Evolutionary conservation across 2,113 vertebrate genomes (phyloP).

Genomic region (Carassius gibelio): DNA sequence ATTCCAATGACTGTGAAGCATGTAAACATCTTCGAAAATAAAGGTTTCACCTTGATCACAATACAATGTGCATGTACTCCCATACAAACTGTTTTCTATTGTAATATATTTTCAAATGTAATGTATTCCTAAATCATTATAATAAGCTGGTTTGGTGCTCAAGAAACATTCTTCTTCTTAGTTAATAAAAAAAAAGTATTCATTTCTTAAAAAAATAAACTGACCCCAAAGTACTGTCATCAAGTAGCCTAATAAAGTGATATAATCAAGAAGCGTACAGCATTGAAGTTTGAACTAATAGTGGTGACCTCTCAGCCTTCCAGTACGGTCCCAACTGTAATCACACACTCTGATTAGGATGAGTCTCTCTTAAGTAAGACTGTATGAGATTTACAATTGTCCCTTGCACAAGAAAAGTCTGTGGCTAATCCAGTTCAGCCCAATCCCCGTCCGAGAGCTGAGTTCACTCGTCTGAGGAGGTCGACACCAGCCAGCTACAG

Average conservation of each 20-base stretch:
- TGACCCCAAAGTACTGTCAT: not conserved
- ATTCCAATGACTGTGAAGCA: not conserved
- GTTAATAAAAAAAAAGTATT: not conserved
- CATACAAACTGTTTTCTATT: not conserved
- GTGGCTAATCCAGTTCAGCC: slow-evolving; percentile 31
- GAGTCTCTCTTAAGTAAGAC: slow-evolving; percentile 41
- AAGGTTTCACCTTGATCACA: not conserved
- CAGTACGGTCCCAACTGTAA: slow-evolving; percentile 1
- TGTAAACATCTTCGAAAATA: not conserved
- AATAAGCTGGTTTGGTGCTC: not conserved
- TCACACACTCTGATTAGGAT: slow-evolving; percentile 30
- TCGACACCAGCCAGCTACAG: slow-evolving; percentile 30
- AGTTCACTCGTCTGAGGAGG: not conserved
- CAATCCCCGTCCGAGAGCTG: not conserved
- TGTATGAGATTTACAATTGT: slow-evolving; percentile 15
- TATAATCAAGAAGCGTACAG: not conserved
- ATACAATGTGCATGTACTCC: not conserved
- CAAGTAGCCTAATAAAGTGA: not conserved
- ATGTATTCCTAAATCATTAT: not conserved
- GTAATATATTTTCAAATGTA: not conserved
- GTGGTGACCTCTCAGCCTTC: not conserved
- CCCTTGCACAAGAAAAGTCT: slow-evolving; percentile 13
- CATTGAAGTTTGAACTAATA: not conserved
- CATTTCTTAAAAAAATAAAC: not conserved
- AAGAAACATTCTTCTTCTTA: not conserved